These are phyloP conservation scores for Pseudomugil gertrudae DNA, from an alignment of 2,797 vertebrate genomes.

Conservation along the genomic window DNA sequence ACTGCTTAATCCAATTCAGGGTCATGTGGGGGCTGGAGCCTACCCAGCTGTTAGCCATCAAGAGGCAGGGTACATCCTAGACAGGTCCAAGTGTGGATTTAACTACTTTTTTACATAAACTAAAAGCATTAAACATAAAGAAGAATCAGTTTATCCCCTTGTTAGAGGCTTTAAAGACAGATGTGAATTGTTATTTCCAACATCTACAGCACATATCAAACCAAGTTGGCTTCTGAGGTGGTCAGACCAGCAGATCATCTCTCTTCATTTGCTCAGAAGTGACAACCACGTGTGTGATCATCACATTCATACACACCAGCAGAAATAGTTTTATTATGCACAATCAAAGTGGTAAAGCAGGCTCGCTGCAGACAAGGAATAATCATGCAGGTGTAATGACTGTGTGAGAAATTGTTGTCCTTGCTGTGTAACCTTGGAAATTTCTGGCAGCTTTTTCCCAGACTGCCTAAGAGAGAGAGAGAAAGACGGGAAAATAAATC, in stretches of 20 bases:
- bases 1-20: no score
- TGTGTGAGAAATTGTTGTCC: slow-evolving; percentile 32
- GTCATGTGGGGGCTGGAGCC: no score
- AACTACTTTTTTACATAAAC: no score
- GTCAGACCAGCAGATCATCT: background rate
- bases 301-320: background rate
- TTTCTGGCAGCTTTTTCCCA: slow-evolving; percentile 36
- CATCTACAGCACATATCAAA: background rate
- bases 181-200: background rate
- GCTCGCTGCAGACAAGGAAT: background rate
- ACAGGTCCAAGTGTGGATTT: no score
- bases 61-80: no score
- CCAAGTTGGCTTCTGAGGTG: background rate
- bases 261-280: background rate
- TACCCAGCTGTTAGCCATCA: no score
- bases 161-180: background rate
- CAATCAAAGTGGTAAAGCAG: background rate
- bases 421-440: slow-evolving; percentile 45
- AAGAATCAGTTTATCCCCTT: background rate
- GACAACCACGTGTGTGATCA: background rate
- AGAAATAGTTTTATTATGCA: background rate
- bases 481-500: slow-evolving; percentile 55
- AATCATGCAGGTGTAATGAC: slow-evolving; percentile 12
- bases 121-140: background rate
- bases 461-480: slow-evolving; percentile 21